Evolutionary conservation across 2,797 vertebrate genomes (phyloP).

Genomic region (Megalops cyprinoides): DNA sequence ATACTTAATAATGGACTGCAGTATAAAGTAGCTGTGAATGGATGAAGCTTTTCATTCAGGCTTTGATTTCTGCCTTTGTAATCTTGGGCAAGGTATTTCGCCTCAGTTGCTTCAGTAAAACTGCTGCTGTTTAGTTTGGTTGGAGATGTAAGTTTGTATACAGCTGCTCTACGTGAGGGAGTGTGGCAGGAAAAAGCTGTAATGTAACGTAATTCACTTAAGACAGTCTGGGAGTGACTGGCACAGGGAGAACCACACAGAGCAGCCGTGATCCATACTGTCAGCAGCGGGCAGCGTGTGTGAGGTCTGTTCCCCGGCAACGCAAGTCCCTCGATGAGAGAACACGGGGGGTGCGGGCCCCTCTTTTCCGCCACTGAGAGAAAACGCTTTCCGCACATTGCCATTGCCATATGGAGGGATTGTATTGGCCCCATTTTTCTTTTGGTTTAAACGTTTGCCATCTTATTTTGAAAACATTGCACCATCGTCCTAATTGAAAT

Average conservation of each 20-base stretch:
- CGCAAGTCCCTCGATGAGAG: not conserved
- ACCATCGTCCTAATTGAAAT: too few relatives aligned
- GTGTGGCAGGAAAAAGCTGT: not conserved
- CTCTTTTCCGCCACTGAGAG: not conserved
- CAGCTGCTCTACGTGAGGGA: not conserved
- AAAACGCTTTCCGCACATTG: too few relatives aligned
- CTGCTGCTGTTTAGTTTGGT: not conserved
- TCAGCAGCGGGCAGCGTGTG: not conserved
- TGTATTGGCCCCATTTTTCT: too few relatives aligned
- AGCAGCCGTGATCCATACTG: not conserved
- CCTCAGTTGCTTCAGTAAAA: not conserved
- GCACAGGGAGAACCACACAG: not conserved
- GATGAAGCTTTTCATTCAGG: too few relatives aligned
- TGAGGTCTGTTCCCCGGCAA: not conserved
- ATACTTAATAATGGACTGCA: too few relatives aligned
- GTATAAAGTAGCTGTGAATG: too few relatives aligned
- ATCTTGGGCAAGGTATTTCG: not conserved
- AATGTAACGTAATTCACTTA: not conserved
- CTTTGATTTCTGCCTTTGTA: not conserved
- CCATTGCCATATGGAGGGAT: too few relatives aligned
- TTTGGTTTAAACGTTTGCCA: too few relatives aligned
- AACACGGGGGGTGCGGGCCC: not conserved
- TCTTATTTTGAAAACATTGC: too few relatives aligned
- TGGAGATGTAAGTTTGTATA: too few relatives aligned
- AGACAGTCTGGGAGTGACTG: not conserved